Base-by-base conservation (phyloP, 1,140 invertebrate genomes). In the Drosophila funebris region DNA sequence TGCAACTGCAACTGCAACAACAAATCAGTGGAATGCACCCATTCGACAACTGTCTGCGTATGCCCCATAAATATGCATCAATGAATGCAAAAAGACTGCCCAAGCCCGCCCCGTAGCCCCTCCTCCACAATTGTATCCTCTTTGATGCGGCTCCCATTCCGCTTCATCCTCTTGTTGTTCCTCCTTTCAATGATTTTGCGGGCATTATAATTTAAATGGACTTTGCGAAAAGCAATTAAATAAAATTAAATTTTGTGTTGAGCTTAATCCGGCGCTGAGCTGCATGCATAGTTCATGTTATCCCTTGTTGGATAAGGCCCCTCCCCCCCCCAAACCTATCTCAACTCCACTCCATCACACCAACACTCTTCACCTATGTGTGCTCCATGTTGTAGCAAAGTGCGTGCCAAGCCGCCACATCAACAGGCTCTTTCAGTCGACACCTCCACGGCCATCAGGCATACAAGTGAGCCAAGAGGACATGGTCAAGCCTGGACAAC, bases 131-230 rank as follows among this genome's bases (percentile, higher is more conserved):
- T 14, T 33, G 20, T 8, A 13, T 13, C 6, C 62, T 20, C 14
- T 16, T 29, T 43, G 41, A 14, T 18, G 14, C 39, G 22, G 11
- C 24, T 50, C 7, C 31, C 13, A 9, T 7, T 3, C 20, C 46
- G 27, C 39, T 20, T 18, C 20, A 13, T 41, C 5, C 22, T 33
- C n/a, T 20, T 58, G 18, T 7, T 11, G 18, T 6, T 2, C 13
- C 52, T 37, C 43, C 31, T 68, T 69, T 56, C 31, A 63, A 71
- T 43, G 61, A 69, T 54, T 54, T 53, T 61, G 78, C 67, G 54
- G 74, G 75, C 83, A 88, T 83, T 87, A 87, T 82, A 85, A 87
- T 87, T 85, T 87, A 85, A 85, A 87, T 87, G 82, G 82, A 87
- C 73, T 82, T 85, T 85, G 82, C 82, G 76, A 87, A 84, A 85